Base-by-base conservation (phyloP, 37 sponge, comb jelly and placozoan genomes). In the Lycopodina hypogea region DNA sequence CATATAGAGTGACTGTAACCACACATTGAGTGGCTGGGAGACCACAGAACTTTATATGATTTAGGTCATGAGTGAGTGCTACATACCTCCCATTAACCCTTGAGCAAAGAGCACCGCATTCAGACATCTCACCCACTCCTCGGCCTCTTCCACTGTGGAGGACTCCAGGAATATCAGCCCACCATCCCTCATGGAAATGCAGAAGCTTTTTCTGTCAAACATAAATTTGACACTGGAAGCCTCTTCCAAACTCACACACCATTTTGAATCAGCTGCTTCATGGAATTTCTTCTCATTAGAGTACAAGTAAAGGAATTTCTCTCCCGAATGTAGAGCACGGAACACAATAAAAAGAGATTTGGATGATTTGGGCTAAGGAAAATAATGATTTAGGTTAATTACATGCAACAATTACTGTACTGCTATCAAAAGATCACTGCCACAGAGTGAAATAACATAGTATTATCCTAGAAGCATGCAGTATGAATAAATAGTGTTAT, bases 41-140 rank as follows among this genome's bases (percentile, higher is more conserved):
- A n/a, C n/a, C n/a, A n/a, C n/a, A n/a, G n/a, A n/a, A n/a, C n/a
- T n/a, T n/a, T n/a, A n/a, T n/a, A n/a, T n/a, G n/a, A n/a, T n/a
- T n/a, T n/a, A n/a, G n/a, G n/a, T n/a, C n/a, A n/a, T n/a, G n/a
- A n/a, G n/a, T n/a, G n/a, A n/a, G n/a, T n/a, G n/a, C n/a, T n/a
- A n/a, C n/a, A 9, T 30, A 87, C 88, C 74, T 71, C 88, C 88
- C 52, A 71, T 37, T 7, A 55, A 22, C 2, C 83, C 83, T 71
- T 71, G 77, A 11, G 70, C 83, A 28, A 82, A 82, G 51, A 87
- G 78, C 38, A 87, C 88, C n/a, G 88, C 88, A 62, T 87, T 87
- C 37, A 87, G 56, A 14, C 80, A 79, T 21, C 61, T 60, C 23
- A 82, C 48, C 88, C 88, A 87, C 29, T 81, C 83, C 30, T 71